phyloP scores from a whole-genome alignment of 2,113 vertebrate genomes.

The mouse (Mus musculus) region GRCm39 chr3:134083001-134083500 shows the following conservation, averaged over 20 bases:
- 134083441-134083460: not conserved
- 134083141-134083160: not conserved
- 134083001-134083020: not conserved
- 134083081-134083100: not conserved
- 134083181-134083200: not conserved
- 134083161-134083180: not conserved
- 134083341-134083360: not conserved
- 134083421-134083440: not conserved
- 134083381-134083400: not conserved
- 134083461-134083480: not conserved
- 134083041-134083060: not conserved
- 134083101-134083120: not conserved
- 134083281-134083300: not conserved
- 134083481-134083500: not conserved
- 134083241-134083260: not conserved
- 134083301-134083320: no score
- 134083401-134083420: not conserved
- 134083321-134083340: not conserved
- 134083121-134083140: not conserved
- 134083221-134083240: not conserved
- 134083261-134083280: no score
- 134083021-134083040: not conserved
- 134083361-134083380: not conserved
- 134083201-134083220: not conserved
- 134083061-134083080: not conserved